Conservation (phyloP, 1,140 invertebrate species). For the Carposina sasakii region DNA sequence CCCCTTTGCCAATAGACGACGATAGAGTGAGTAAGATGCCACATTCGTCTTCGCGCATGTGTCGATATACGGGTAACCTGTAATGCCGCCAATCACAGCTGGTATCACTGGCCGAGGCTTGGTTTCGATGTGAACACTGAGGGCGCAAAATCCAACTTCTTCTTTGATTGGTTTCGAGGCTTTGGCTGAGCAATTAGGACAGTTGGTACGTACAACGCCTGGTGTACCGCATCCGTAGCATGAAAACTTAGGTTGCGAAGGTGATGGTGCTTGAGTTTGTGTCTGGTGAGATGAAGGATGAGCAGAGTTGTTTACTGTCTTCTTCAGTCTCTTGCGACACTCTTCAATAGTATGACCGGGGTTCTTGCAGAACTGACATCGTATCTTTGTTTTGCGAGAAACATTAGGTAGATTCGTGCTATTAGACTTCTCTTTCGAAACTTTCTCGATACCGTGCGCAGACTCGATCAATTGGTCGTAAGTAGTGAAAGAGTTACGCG, state of each 20-base stretch:
- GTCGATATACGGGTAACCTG: not conserved
- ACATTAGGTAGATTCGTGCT: too few species aligned
- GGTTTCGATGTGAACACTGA: not conserved
- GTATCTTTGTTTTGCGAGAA: not conserved
- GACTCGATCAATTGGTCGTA: not conserved
- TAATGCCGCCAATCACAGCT: not conserved
- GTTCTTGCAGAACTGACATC: not conserved
- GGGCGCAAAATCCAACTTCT: not conserved
- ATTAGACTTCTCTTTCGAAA: not conserved
- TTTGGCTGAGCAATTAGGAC: conserved; percentile 3
- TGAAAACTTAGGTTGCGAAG: not conserved
- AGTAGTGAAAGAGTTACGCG: not conserved
- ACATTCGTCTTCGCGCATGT: not conserved
- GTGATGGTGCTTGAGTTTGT: not conserved
- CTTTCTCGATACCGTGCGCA: not conserved
- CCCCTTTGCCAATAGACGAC: not conserved
- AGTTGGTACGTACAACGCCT: not conserved
- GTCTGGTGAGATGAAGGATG: not conserved
- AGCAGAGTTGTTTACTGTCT: not conserved
- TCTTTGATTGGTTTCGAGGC: not conserved
- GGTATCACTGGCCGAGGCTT: not conserved
- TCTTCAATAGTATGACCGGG: not conserved
- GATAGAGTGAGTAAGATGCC: not conserved
- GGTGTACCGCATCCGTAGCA: conserved; percentile 3
- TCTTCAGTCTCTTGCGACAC: not conserved